Conservation (phyloP, 2,113 vertebrate genomes). For the Plectropomus leopardus region DNA sequence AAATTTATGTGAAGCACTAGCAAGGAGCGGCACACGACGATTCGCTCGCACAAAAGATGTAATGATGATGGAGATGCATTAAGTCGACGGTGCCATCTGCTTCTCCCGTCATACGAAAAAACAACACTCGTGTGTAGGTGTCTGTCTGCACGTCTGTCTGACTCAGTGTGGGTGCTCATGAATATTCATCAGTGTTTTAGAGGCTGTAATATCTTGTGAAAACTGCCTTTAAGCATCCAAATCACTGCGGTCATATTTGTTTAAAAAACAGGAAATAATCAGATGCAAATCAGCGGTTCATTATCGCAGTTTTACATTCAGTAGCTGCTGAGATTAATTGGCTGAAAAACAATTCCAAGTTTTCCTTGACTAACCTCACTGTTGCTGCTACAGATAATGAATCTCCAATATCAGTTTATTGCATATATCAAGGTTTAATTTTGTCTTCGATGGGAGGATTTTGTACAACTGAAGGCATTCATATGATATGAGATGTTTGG, state of each 20-base stretch:
- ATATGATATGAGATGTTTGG: neutral
- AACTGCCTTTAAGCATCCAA: neutral
- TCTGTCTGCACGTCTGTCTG: slow-evolving; percentile 21
- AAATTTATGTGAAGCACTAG: neutral
- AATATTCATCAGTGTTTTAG: slow-evolving; percentile 32
- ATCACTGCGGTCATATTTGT: slow-evolving; percentile 1
- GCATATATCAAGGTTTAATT: slow-evolving; percentile 40
- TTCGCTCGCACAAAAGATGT: slow-evolving; percentile 18
- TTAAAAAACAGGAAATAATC: neutral
- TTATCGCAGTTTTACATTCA: slow-evolving; percentile 30
- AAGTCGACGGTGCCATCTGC: slow-evolving; percentile 39
- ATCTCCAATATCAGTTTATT: slow-evolving; percentile 18
- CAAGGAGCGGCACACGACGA: neutral
- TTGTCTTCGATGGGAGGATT: neutral
- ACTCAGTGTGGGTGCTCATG: slow-evolving; percentile 10
- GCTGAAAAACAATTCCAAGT: slow-evolving; percentile 3
- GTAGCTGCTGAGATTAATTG: slow-evolving; percentile 54
- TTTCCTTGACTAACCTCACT: slow-evolving; percentile 17
- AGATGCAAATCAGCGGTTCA: slow-evolving; percentile 52
- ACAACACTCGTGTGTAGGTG: neutral
- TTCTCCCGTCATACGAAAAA: neutral
- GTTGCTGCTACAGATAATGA: slow-evolving; percentile 31
- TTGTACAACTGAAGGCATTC: neutral
- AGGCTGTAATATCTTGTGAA: slow-evolving; percentile 9
- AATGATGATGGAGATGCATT: slow-evolving; percentile 41